A percentile compares a stretch with the other conserved stretches of the same genome.
Evolutionary conservation across 2,888 invertebrate species (phyloP).

Genomic region (Mythimna ferrago): DNA sequence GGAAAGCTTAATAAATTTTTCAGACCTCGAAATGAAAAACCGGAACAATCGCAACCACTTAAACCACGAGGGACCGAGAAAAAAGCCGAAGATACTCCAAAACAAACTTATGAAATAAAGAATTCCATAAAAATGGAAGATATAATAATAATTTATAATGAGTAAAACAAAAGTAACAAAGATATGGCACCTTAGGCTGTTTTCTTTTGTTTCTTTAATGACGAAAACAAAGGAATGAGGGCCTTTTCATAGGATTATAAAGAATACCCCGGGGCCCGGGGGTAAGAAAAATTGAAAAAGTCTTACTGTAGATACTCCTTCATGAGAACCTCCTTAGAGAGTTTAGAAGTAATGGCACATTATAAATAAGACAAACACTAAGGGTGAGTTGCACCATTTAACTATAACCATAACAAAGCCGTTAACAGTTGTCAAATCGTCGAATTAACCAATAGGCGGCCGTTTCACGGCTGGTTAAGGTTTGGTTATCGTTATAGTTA

Average conservation of each 20-base stretch:
- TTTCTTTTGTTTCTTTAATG: neutral
- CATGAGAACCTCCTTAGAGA: too few species aligned
- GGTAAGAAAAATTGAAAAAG: neutral
- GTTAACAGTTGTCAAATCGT: too few species aligned
- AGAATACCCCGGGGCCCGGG: neutral
- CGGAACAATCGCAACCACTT: neutral
- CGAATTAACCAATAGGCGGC: too few species aligned
- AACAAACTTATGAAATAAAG: neutral
- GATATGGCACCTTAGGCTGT: neutral
- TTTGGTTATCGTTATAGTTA: too few species aligned
- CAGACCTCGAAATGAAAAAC: neutral
- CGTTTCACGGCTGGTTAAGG: too few species aligned
- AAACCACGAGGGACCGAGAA: neutral
- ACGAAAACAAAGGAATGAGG: slow-evolving; percentile 12
- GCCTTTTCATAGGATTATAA: neutral
- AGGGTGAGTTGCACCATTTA: too few species aligned
- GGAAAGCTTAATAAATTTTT: neutral
- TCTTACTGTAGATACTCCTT: neutral
- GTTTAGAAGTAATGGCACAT: too few species aligned
- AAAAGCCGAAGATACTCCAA: neutral
- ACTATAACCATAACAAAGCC: too few species aligned
- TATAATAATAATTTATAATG: neutral
- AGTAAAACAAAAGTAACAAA: slow-evolving; percentile 8
- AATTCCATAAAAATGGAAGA: neutral
- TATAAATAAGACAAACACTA: too few species aligned